These are phyloP conservation scores for Euproctis similis DNA, from an alignment of 2,888 invertebrate genomes.

Conservation along the genomic window DNA sequence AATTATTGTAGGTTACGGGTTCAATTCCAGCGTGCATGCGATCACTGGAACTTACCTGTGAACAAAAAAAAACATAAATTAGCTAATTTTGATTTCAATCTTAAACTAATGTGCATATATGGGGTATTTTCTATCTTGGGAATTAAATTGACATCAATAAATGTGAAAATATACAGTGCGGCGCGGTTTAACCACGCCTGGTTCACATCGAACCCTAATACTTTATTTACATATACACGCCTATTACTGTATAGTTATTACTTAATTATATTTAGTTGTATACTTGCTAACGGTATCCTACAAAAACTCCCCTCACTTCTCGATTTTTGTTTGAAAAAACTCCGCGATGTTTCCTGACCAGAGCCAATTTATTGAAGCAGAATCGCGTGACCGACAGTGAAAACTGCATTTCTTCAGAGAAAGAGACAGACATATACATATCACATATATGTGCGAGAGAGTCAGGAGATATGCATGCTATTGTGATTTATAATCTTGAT, in stretches of 20 bases:
- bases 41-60: constrained; percentile 43
- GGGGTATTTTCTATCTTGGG: too few relatives aligned
- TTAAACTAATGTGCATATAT: too few relatives aligned
- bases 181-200: too few relatives aligned
- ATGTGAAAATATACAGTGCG: too few relatives aligned
- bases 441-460: constrained; percentile 13
- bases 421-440: constrained; percentile 19
- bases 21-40: constrained; percentile 22
- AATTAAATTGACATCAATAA: too few relatives aligned
- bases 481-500: constrained; percentile 28
- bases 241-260: too few relatives aligned
- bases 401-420: constrained; percentile 46
- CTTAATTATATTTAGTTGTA: too few relatives aligned
- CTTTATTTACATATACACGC: too few relatives aligned
- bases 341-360: constrained; percentile 19
- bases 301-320: constrained; percentile 9
- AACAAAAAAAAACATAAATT: constrained; percentile 19
- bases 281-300: constrained; percentile 15
- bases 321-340: constrained; percentile 17
- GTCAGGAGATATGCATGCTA: constrained; percentile 22
- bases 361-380: constrained; percentile 25
- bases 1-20: constrained; percentile 8
- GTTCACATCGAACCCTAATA: too few relatives aligned
- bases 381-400: constrained; percentile 45
- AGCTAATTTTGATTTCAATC: too few relatives aligned